Conservation (phyloP, 2,888 invertebrate genomes). For the Incurvaria masculella region DNA sequence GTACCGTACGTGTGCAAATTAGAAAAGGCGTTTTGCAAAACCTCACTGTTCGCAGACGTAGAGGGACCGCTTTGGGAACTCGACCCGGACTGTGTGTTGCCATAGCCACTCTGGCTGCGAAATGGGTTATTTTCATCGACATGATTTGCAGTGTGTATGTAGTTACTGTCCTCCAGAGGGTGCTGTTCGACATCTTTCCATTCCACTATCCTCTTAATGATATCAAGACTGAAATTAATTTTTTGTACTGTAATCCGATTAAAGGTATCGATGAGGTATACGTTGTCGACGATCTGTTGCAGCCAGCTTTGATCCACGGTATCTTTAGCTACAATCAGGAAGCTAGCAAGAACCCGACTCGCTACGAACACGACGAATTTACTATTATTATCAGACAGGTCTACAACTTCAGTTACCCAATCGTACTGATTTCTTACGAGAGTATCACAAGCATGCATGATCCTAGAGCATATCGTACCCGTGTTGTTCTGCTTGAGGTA, state of each 20-base stretch:
- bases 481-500: slow-evolving; percentile 81
- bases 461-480: slow-evolving; percentile 76
- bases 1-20: slow-evolving; percentile 42
- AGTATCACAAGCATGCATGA: slow-evolving; percentile 77
- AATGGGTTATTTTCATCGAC: slow-evolving; percentile 49
- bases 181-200: slow-evolving; percentile 83
- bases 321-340: slow-evolving; percentile 80
- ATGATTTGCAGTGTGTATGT: slow-evolving; percentile 34
- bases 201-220: slow-evolving; percentile 83
- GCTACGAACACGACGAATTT: slow-evolving; percentile 79
- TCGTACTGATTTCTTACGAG: slow-evolving; percentile 78
- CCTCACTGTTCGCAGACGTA: slow-evolving; percentile 4
- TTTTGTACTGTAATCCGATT: slow-evolving; percentile 67
- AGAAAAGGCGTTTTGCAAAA: slow-evolving; percentile 43
- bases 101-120: slow-evolving; percentile 36
- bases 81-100: slow-evolving; percentile 29
- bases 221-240: slow-evolving; percentile 80
- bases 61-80: slow-evolving; percentile 25
- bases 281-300: slow-evolving; percentile 71
- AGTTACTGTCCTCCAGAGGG: slow-evolving; percentile 69
- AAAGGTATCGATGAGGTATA: slow-evolving; percentile 62
- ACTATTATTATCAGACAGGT: slow-evolving; percentile 73
- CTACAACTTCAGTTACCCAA: slow-evolving; percentile 80
- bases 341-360: slow-evolving; percentile 75
- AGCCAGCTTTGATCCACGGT: slow-evolving; percentile 78